Percentiles rank a stretch among this genome's conserved stretches.
Evolutionary conservation across 92 coral and sea anemone genomes (phyloP).

Genomic region (Metridium senile): DNA sequence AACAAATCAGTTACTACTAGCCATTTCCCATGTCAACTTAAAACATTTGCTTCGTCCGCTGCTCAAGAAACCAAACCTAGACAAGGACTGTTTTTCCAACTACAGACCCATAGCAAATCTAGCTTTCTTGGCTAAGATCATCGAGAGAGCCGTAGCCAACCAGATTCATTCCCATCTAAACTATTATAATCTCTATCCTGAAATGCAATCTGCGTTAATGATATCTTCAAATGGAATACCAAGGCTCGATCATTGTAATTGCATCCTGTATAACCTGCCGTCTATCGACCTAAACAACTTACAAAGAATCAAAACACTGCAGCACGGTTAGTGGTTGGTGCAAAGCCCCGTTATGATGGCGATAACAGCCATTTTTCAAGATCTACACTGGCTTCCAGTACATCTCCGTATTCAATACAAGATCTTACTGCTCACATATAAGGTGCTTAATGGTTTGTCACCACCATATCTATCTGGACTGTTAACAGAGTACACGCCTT

Average conservation of each 20-base stretch:
- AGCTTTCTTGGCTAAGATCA: not conserved
- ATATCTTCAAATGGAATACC: not conserved
- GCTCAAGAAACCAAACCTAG: not conserved
- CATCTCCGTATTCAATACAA: conserved; percentile 6
- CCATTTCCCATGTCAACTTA: conserved; percentile 3
- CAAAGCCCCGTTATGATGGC: conserved; percentile 3
- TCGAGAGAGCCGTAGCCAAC: not conserved
- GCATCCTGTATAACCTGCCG: conserved; percentile 2
- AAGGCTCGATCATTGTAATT: not conserved
- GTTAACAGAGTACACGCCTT: not conserved
- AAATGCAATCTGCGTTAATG: not conserved
- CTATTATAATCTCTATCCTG: not conserved
- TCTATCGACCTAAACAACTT: conserved; percentile 9
- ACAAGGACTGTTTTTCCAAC: not conserved
- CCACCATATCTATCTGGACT: not conserved
- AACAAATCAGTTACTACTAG: not conserved
- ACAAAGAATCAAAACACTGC: conserved; percentile 16
- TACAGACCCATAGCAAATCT: conserved; percentile 3
- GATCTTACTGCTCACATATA: conserved; percentile 11
- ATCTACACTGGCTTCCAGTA: conserved; percentile 16
- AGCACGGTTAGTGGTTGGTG: conserved; percentile 18
- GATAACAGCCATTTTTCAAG: conserved; percentile 10
- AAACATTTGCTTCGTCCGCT: not conserved
- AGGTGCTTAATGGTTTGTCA: conserved; percentile 1
- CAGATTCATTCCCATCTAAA: not conserved